phyloP scores from a whole-genome alignment of 2,113 vertebrate species.

The Columba livia region DNA sequence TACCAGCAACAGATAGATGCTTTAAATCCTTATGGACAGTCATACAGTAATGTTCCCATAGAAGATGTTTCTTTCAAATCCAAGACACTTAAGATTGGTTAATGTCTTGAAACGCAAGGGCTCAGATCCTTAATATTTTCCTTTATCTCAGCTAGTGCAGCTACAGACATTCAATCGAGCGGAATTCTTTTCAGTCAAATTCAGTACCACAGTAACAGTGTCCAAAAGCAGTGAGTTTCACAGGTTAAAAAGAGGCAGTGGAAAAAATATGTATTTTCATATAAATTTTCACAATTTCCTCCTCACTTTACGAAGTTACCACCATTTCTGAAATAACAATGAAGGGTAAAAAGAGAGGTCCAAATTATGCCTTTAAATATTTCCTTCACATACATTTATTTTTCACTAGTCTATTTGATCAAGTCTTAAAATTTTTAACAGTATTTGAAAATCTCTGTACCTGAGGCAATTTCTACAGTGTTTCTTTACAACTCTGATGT shows the following conservation, averaged over 20 bases:
- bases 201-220: background rate
- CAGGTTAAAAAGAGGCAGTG: background rate
- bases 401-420: background rate
- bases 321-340: background rate
- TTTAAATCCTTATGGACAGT: background rate
- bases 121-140: background rate
- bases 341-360: background rate
- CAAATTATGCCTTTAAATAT: background rate
- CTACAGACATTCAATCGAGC: background rate
- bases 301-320: background rate
- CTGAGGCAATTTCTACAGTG: background rate
- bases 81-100: background rate
- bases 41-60: background rate
- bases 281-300: background rate
- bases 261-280: background rate
- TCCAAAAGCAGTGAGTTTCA: background rate
- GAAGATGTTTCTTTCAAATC: background rate
- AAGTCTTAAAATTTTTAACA: background rate
- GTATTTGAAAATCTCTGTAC: background rate
- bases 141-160: background rate
- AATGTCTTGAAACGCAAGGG: background rate
- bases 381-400: background rate
- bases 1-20: background rate
- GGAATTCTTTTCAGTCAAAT: background rate
- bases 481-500: background rate